Conservation (phyloP, 2,113 vertebrate genomes). For the Thamnophis sirtalis region DNA sequence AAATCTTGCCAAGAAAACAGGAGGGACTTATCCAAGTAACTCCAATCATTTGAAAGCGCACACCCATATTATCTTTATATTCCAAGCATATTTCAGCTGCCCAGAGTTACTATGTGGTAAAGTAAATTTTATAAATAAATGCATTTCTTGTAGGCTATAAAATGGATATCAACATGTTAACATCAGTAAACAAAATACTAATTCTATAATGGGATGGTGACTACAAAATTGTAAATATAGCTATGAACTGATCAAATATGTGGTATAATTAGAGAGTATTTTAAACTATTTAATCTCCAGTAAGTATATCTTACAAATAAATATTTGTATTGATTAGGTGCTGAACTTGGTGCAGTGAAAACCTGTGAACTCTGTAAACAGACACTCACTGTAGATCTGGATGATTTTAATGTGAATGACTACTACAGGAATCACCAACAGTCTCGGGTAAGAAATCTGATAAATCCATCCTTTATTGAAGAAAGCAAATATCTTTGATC, state of each 20-base stretch:
- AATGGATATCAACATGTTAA: not conserved
- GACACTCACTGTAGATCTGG: slow-evolving; percentile 41
- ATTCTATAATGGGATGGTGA: not conserved
- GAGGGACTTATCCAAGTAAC: not conserved
- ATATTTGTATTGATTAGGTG: slow-evolving; percentile 48
- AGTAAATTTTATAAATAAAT: not conserved
- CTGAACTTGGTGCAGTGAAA: slow-evolving; percentile 52
- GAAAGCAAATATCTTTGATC: slow-evolving; percentile 14
- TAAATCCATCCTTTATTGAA: slow-evolving; percentile 2
- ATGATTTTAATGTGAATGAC: slow-evolving; percentile 50
- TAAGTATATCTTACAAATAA: not conserved
- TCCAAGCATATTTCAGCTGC: not conserved
- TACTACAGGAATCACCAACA: slow-evolving; percentile 56
- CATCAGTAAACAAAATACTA: not conserved
- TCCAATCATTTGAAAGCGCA: not conserved
- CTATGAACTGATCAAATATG: not conserved
- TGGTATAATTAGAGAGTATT: not conserved
- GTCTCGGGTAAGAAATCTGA: slow-evolving; percentile 46
- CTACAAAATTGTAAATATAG: not conserved
- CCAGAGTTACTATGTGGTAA: not conserved
- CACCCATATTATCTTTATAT: not conserved
- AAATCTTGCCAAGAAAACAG: not conserved
- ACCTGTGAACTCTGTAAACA: slow-evolving; percentile 66
- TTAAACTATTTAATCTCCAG: slow-evolving; percentile 10
- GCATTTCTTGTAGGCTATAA: not conserved